Percentiles rank a stretch among this genome's conserved stretches.
These are phyloP conservation scores for Slavum lentiscoides DNA, from an alignment of 2,888 invertebrate species.

Conservation along the genomic window DNA sequence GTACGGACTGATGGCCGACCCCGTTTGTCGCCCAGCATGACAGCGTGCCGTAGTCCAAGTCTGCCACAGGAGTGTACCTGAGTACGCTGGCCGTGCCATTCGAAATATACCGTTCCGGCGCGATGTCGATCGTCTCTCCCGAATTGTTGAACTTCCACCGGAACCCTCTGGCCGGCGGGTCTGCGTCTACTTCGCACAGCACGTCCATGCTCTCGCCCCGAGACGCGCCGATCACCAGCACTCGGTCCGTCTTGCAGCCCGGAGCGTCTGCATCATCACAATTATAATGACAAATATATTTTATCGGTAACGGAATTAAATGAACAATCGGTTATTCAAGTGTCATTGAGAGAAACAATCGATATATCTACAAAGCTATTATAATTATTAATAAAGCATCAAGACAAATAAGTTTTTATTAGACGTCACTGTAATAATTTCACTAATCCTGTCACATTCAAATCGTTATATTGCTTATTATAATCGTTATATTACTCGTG, in stretches of 20 bases:
- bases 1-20: conserved; percentile 79
- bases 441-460: no score
- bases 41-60: conserved; percentile 83
- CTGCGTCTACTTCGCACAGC: conserved; percentile 86
- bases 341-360: no score
- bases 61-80: conserved; percentile 65
- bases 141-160: conserved; percentile 95
- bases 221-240: conserved; percentile 84
- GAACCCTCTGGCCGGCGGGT: conserved; percentile 86
- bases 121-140: conserved; percentile 83
- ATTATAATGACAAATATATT: no score
- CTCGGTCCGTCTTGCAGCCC: conserved; percentile 75
- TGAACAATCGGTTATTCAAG: no score
- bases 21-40: conserved; percentile 84
- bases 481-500: no score
- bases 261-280: conserved; percentile 71
- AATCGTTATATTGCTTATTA: no score
- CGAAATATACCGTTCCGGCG: conserved; percentile 72
- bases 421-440: no score
- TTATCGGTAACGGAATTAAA: no score
- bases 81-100: conserved; percentile 72
- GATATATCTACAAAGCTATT: no score
- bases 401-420: no score
- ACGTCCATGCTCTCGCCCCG: conserved; percentile 84
- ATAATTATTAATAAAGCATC: no score